These are phyloP conservation scores for Psococerastis gibbosa DNA, from an alignment of 2,888 invertebrate genomes.

Conservation along the genomic window DNA sequence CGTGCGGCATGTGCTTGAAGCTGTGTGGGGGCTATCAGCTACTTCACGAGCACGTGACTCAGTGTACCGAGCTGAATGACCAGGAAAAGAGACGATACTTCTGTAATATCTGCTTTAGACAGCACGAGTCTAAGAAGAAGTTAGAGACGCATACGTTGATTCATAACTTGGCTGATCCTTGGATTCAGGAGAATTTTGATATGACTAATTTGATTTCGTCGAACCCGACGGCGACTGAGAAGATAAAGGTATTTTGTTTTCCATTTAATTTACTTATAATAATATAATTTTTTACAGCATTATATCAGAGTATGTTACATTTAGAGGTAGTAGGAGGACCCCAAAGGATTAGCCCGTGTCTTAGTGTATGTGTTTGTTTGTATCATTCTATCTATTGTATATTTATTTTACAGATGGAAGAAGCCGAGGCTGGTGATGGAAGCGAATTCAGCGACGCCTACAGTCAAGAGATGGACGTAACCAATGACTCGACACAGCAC, in stretches of 20 bases:
- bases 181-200: constrained; percentile 1
- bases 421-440: not conserved
- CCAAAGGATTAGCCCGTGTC: too few species aligned
- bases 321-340: too few species aligned
- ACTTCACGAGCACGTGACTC: constrained; percentile 31
- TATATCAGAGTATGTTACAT: too few species aligned
- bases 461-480: not conserved
- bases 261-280: too few species aligned
- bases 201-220: constrained; percentile 8
- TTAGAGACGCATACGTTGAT: constrained; percentile 32
- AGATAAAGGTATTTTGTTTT: too few species aligned
- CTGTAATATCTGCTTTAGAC: constrained; percentile 30
- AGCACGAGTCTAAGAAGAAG: constrained; percentile 34
- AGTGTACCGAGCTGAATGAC: constrained; percentile 23
- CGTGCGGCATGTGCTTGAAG: constrained; percentile 35
- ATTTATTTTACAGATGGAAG: too few species aligned
- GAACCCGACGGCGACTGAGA: constrained; percentile 7
- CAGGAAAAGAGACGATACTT: constrained; percentile 21
- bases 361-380: too few species aligned
- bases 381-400: too few species aligned
- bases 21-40: constrained; percentile 29
- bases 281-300: too few species aligned
- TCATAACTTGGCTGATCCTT: constrained; percentile 31
- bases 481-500: not conserved
- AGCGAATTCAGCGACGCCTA: constrained; percentile 3